phyloP scores from a whole-genome alignment of 2,113 vertebrate genomes.

The Rhea pennata region DNA sequence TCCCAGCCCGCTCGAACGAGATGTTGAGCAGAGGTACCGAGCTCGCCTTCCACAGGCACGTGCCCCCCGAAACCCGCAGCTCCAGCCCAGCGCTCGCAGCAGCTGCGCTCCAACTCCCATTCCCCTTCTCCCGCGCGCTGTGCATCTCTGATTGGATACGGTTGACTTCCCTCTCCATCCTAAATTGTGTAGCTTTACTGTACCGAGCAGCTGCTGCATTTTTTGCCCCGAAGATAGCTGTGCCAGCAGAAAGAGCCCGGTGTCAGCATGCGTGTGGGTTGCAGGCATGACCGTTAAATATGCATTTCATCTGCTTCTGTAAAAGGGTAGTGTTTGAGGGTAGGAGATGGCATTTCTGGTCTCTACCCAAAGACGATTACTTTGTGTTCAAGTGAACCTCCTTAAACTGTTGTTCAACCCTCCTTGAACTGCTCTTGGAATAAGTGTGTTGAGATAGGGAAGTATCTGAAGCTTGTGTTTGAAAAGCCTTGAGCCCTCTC shows the following conservation, averaged over 20 bases:
- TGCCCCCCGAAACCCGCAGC: background rate
- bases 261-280: background rate
- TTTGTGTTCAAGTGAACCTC: background rate
- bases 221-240: background rate
- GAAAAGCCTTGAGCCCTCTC: too few relatives aligned
- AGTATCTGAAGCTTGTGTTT: too few relatives aligned
- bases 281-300: too few relatives aligned
- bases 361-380: background rate
- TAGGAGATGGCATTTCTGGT: background rate
- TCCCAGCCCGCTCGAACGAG: background rate
- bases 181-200: background rate
- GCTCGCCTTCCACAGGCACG: background rate
- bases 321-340: background rate
- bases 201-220: too few relatives aligned
- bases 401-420: background rate
- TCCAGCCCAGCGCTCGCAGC: background rate
- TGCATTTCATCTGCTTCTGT: background rate
- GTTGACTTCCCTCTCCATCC: background rate
- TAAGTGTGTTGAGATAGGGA: too few relatives aligned
- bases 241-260: background rate
- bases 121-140: too few relatives aligned
- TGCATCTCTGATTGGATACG: background rate
- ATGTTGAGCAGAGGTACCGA: background rate
- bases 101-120: background rate
- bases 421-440: background rate